These are phyloP conservation scores for Stichodactyla mertensii DNA, from an alignment of 64 coral and sea anemone genomes.

Conservation along the genomic window DNA sequence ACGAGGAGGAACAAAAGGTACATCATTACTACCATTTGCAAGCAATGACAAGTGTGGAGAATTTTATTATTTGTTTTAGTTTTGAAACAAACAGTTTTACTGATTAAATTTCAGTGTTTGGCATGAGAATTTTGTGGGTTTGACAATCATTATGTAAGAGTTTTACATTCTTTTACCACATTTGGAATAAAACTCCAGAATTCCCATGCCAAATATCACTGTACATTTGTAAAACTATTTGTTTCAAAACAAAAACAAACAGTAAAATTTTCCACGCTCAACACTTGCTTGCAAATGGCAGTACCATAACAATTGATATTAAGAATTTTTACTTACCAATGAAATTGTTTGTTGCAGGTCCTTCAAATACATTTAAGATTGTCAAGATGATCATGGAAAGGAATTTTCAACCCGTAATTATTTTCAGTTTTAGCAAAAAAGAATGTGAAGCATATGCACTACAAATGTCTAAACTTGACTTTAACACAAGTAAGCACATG, in stretches of 20 bases:
- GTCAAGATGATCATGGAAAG: constrained; percentile 99
- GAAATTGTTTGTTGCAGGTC: constrained; percentile 48
- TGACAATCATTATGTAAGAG: not conserved
- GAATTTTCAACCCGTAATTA: constrained; percentile 95
- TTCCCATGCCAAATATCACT: too few relatives aligned
- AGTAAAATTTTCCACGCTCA: too few relatives aligned
- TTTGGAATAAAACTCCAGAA: not conserved
- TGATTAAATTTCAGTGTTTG: too few relatives aligned
- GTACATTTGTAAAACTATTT: too few relatives aligned
- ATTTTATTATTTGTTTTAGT: too few relatives aligned
- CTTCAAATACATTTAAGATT: constrained; percentile 95
- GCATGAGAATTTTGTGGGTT: too few relatives aligned
- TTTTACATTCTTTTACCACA: not conserved
- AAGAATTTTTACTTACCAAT: not conserved
- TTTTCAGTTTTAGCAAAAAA: constrained; percentile 99
- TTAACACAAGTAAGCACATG: constrained; percentile 72
- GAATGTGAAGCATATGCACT: constrained; percentile 98
- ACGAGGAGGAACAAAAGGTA: constrained; percentile 92
- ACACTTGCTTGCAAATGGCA: too few relatives aligned
- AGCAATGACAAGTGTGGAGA: not conserved
- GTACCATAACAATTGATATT: not conserved
- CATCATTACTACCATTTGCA: not conserved
- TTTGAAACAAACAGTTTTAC: too few relatives aligned
- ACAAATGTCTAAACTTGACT: constrained; percentile 99
- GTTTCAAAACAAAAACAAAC: too few relatives aligned